Percentiles rank a stretch among this genome's conserved stretches.
These are phyloP conservation scores for Egretta garzetta DNA, from an alignment of 2,113 vertebrate genomes.

Conservation along the genomic window DNA sequence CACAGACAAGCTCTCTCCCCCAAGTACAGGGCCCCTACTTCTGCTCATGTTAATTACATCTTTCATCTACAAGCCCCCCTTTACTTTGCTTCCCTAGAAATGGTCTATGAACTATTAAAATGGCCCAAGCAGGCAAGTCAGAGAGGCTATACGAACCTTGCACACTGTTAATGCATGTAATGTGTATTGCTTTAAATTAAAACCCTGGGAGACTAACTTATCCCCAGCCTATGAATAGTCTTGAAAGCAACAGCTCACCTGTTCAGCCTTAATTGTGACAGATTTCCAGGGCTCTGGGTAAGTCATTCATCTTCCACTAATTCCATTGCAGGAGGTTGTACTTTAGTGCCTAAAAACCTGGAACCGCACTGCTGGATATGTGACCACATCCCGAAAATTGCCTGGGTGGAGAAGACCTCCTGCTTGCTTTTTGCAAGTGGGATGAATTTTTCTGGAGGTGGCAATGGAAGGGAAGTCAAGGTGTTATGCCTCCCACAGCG, in stretches of 20 bases:
- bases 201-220: neutral
- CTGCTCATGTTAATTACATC: neutral
- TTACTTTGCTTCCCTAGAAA: neutral
- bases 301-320: neutral
- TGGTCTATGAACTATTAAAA: neutral
- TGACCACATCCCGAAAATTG: neutral
- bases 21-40: fast-evolving
- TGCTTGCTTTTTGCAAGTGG: neutral
- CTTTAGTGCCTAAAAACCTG: neutral
- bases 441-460: neutral
- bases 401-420: neutral
- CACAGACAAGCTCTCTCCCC: neutral
- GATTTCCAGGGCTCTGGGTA: neutral
- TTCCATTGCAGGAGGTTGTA: neutral
- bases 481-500: fast-evolving
- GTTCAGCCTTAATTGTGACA: neutral
- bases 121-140: neutral
- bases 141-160: neutral
- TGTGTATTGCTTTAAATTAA: fast-evolving
- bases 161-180: neutral
- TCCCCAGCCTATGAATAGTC: neutral
- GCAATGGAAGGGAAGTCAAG: neutral
- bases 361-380: neutral
- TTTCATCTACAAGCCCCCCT: neutral
- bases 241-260: neutral